Evolutionary conservation across 2,888 invertebrate species (phyloP), one percentile per base, ranked within the genome.

Genomic region (Drosophila anceps): DNA sequence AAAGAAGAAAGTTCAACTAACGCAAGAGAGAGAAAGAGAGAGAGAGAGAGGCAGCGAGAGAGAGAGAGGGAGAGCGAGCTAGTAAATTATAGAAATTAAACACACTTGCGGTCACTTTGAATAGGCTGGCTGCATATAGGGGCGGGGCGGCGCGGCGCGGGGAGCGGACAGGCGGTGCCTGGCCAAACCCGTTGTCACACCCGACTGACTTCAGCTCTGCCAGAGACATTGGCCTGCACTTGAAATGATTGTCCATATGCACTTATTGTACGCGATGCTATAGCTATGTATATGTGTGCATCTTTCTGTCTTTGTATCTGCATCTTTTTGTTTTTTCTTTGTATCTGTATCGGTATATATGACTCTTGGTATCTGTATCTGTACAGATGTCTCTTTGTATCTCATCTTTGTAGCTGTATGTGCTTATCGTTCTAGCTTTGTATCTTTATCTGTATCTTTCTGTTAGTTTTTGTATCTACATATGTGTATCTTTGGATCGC

Each of bases 1-100:
- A 84, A 89, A 87, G 85, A 86, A 90, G 88, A 88, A 86, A 90
- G 86, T 84, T 86, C 84, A 84, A 29, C 69, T 67, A 67, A 71
- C 44, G 27, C 54, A 4, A 31, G n/a, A 15, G 0, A 44, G 9
- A 63, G 31, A 35, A 2, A 60, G 27, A 39, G 46, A 46, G 20
- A 59, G 20, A 31, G 54, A 54, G n/a, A 61, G 29, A 33, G 15
- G 31, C 41, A 46, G 18, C 43, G 35, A 27, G 44, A 27, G 29
- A 43, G 31, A 50, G 27, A n/a, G 64, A 54, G 20, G 37, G 46
- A 39, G 31, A 55, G 69, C 12, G 57, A 41, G 55, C 72, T 54
- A 64, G n/a, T 67, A 75, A 81, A 81, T 88, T 64, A 83, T 83
- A 90, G 80, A 87, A 86, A 87, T 86, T 88, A 84, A 73, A 81